Evolutionary conservation across 2,888 invertebrate genomes (phyloP).

Genomic region (Apamea epomidion): DNA sequence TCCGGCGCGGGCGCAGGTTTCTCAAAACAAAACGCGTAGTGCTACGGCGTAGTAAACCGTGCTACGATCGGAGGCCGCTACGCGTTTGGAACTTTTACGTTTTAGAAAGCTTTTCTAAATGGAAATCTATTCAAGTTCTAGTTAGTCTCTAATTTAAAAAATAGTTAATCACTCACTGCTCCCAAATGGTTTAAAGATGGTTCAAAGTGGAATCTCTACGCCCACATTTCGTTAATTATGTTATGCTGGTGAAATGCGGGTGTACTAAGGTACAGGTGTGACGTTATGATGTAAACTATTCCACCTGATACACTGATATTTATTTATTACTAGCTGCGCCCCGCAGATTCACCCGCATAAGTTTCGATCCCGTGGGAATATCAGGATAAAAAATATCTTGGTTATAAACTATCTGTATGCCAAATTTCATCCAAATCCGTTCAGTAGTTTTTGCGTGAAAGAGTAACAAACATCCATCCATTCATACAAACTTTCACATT

Average conservation of each 20-base stretch:
- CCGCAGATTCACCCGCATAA: too few species aligned
- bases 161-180: neutral
- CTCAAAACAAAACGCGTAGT: neutral
- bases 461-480: too few species aligned
- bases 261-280: too few species aligned
- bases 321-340: neutral
- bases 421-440: too few species aligned
- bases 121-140: neutral
- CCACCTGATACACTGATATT: neutral
- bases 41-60: constrained; percentile 10
- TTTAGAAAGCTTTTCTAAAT: neutral
- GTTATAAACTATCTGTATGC: too few species aligned
- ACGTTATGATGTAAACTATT: neutral
- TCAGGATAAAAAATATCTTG: too few species aligned
- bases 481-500: too few species aligned
- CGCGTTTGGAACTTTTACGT: neutral
- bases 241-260: too few species aligned
- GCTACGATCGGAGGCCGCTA: neutral
- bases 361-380: too few species aligned
- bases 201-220: neutral
- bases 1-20: neutral
- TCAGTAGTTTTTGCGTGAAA: too few species aligned
- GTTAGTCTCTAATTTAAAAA: neutral
- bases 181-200: neutral
- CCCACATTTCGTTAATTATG: neutral